Percentiles rank a stretch among this genome's conserved stretches.
These are phyloP conservation scores for Drosophila subobscura DNA, from an alignment of 1,140 invertebrate species.

Conservation along the genomic window DNA sequence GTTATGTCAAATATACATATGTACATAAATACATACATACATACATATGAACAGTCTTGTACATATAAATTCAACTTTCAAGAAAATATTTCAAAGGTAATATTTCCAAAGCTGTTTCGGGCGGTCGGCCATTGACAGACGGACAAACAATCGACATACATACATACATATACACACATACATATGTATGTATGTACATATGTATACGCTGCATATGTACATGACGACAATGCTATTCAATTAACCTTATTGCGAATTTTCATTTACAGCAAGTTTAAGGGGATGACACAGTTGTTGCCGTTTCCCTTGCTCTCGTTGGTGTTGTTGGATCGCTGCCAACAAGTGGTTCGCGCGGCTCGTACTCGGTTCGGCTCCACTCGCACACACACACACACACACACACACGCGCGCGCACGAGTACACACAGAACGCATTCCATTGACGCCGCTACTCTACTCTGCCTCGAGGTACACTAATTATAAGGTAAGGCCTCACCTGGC, in stretches of 20 bases:
- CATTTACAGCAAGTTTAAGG: constrained; percentile 4
- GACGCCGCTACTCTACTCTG: no score
- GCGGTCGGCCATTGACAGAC: neutral
- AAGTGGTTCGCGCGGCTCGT: constrained; percentile 56
- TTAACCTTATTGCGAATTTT: constrained; percentile 45
- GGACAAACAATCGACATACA: constrained; percentile 9
- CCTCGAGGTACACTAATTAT: no score
- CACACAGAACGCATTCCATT: no score
- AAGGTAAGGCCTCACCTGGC: no score
- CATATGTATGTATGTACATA: constrained; percentile 6
- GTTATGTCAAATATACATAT: no score
- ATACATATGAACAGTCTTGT: no score
- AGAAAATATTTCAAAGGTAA: no score
- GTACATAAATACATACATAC: no score
- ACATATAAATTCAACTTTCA: no score
- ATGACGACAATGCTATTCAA: constrained; percentile 28
- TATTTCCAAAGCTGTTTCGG: no score
- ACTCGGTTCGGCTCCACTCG: constrained; percentile 49
- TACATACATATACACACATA: constrained; percentile 4
- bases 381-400: constrained; percentile 4
- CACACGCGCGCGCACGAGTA: neutral
- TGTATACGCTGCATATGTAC: neutral
- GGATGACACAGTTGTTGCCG: constrained; percentile 51
- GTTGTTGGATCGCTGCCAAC: constrained; percentile 74
- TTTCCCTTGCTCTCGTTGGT: constrained; percentile 30